Evolutionary conservation across 2,797 vertebrate species (phyloP).

Genomic region (Anguilla marmorata): DNA sequence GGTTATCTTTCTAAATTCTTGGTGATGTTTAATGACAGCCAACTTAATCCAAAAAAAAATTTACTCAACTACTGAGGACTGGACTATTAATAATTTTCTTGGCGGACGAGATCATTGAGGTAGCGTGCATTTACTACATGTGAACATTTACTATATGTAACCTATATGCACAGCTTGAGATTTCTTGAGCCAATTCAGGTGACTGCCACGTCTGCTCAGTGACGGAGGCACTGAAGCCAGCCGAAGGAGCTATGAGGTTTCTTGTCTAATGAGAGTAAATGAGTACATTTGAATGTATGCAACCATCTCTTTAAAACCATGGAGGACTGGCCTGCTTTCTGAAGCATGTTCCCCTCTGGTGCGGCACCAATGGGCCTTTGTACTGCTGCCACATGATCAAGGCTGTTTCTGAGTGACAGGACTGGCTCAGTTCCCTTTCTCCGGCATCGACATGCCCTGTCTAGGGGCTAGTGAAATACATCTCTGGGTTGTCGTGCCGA

Average conservation of each 20-base stretch:
- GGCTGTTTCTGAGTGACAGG: not conserved
- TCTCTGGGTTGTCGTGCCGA: not conserved
- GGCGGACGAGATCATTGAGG: not conserved
- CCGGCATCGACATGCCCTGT: not conserved
- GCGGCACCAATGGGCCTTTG: not conserved
- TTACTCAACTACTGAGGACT: not conserved
- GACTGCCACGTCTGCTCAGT: not conserved
- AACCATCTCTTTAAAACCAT: not conserved
- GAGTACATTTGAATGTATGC: not conserved
- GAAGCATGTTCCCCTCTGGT: not conserved
- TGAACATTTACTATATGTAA: no score
- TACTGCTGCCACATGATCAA: not conserved
- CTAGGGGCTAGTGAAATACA: not conserved
- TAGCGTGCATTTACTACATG: not conserved
- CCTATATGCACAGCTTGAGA: not conserved
- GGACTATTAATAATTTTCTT: not conserved
- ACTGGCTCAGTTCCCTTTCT: not conserved
- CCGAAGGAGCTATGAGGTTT: not conserved
- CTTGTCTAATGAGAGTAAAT: not conserved
- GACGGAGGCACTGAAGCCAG: not conserved
- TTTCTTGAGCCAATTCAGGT: not conserved
- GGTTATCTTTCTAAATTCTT: not conserved
- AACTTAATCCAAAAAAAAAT: not conserved
- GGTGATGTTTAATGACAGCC: not conserved
- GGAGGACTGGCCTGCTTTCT: not conserved